A percentile compares a stretch with the other conserved stretches of the same genome.
Conservation (phyloP, 2,888 invertebrate species). For the Lomographa bimaculata region DNA sequence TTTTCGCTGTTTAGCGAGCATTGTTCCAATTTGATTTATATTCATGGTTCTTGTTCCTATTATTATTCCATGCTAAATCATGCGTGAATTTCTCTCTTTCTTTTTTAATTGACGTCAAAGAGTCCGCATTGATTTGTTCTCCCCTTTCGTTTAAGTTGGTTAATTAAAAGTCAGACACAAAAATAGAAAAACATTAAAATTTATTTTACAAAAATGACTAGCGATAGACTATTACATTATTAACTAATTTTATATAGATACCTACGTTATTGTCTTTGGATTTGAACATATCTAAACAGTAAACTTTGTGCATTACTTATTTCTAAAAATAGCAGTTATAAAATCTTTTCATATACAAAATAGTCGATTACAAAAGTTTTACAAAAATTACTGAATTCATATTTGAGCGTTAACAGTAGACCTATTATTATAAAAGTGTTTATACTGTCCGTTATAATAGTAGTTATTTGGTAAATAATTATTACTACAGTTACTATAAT, state of each 20-base stretch:
- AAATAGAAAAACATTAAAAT: conserved; percentile 42
- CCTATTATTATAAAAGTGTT: conserved; percentile 67
- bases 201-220: conserved; percentile 65
- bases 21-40: conserved; percentile 83
- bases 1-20: conserved; percentile 79
- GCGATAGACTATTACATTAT: conserved; percentile 58
- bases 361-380: no score
- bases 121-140: conserved; percentile 5
- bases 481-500: conserved; percentile 49
- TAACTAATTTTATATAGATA: conserved; percentile 42
- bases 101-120: conserved; percentile 42
- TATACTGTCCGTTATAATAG: conserved; percentile 69
- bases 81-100: conserved; percentile 59
- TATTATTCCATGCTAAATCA: conserved; percentile 74
- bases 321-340: conserved; percentile 8
- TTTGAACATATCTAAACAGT: conserved; percentile 31
- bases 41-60: conserved; percentile 66
- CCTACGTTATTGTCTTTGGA: conserved; percentile 58
- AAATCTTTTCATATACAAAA: no score
- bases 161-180: conserved; percentile 32
- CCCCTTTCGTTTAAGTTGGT: not conserved
- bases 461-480: conserved; percentile 58
- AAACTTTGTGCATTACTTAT: no score
- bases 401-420: conserved; percentile 70
- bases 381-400: conserved; percentile 31